phyloP scores from a whole-genome alignment of 1,140 invertebrate genomes.

The Drosophila virilis region DNA sequence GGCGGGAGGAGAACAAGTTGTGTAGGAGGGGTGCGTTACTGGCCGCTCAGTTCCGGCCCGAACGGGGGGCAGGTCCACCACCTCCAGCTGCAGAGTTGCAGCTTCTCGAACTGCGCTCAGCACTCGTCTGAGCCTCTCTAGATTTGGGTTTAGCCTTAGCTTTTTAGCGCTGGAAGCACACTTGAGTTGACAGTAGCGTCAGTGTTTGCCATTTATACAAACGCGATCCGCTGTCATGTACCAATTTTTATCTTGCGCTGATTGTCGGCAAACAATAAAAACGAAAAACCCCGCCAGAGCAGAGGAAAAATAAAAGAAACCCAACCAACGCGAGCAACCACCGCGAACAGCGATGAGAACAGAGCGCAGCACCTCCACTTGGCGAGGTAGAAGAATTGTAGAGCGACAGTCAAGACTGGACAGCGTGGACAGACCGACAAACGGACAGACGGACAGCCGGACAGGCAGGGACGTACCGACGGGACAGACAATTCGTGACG shows the following conservation, averaged over 20 bases:
- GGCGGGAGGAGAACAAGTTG: not conserved
- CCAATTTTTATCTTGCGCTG: constrained; percentile 83
- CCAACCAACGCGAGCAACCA: constrained; percentile 17
- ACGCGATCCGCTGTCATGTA: constrained; percentile 84
- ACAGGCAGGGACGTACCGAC: constrained; percentile 30
- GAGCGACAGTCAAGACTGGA: constrained; percentile 64
- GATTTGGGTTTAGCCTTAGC: constrained; percentile 19
- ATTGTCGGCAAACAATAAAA: constrained; percentile 83
- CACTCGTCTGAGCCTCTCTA: constrained; percentile 1
- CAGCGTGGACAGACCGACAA: constrained; percentile 39
- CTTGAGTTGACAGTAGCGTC: constrained; percentile 81
- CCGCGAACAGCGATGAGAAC: constrained; percentile 22
- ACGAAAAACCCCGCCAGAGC: constrained; percentile 63
- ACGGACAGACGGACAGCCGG: constrained; percentile 51
- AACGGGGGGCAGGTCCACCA: not conserved
- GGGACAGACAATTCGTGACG: constrained; percentile 82
- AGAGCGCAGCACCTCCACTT: constrained; percentile 34
- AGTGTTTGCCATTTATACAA: constrained; percentile 83
- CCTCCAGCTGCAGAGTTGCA: not conserved
- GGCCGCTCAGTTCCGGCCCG: constrained; percentile 42
- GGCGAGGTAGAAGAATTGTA: constrained; percentile 68
- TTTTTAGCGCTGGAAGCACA: constrained; percentile 49
- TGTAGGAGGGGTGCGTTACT: constrained; percentile 14
- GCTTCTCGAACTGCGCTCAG: too few species aligned
- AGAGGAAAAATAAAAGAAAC: constrained; percentile 28